These are phyloP conservation scores for Muntiacus muntjak DNA, from an alignment of 2,113 vertebrate genomes.

Conservation along the genomic window DNA sequence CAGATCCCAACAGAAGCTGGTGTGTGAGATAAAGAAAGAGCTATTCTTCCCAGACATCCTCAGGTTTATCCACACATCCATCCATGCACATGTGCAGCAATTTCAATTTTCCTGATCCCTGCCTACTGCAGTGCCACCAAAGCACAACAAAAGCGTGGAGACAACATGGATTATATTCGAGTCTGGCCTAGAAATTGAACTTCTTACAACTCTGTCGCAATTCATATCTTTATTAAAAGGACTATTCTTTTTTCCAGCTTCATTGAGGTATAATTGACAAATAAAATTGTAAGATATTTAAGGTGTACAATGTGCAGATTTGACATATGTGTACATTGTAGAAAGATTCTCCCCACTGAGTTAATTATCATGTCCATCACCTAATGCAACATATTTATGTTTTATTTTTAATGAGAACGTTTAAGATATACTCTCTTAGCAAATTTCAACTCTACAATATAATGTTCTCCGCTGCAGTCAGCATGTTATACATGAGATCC, in stretches of 20 bases:
- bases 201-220: neutral
- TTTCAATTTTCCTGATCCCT: neutral
- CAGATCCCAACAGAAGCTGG: neutral
- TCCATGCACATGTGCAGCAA: neutral
- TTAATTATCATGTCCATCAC: neutral
- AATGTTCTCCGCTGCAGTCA: neutral
- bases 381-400: neutral
- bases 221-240: neutral
- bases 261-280: neutral
- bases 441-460: neutral
- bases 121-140: neutral
- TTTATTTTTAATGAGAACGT: neutral
- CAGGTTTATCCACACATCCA: neutral
- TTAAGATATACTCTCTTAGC: neutral
- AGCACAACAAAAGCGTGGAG: neutral
- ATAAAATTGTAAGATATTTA: neutral
- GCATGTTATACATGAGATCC: neutral
- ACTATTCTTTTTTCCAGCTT: neutral
- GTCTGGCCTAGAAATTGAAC: neutral
- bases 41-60: neutral
- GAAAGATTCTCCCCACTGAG: neutral
- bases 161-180: neutral
- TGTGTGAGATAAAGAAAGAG: conserved; percentile 25
- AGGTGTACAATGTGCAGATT: neutral
- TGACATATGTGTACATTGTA: neutral